These are phyloP conservation scores for Morinoia aosen DNA, from an alignment of 2,888 invertebrate genomes.

Conservation along the genomic window DNA sequence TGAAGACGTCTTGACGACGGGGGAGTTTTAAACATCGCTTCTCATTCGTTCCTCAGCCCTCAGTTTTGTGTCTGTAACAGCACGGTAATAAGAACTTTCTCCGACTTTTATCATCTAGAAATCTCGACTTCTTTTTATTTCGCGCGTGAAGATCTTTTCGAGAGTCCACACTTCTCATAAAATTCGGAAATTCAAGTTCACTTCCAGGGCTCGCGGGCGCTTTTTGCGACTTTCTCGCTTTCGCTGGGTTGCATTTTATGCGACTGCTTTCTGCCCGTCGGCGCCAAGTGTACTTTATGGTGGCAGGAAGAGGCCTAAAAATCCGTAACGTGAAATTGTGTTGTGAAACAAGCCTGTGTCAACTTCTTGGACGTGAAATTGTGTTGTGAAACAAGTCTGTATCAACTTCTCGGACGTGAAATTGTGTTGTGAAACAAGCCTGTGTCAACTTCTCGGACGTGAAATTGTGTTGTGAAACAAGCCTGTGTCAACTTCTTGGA, in stretches of 20 bases:
- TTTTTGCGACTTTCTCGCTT: neutral
- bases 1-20: too few relatives aligned
- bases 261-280: neutral
- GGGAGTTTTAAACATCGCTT: too few relatives aligned
- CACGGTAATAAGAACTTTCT: neutral
- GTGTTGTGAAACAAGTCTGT: too few relatives aligned
- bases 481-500: too few relatives aligned
- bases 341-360: neutral
- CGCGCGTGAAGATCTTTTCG: neutral
- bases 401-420: too few relatives aligned
- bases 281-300: neutral
- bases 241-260: slow-evolving; percentile 5
- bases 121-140: neutral
- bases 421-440: too few relatives aligned
- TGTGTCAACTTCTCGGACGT: too few relatives aligned
- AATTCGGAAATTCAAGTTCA: neutral
- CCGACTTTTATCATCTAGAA: neutral
- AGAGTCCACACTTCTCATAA: neutral
- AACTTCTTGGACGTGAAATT: neutral
- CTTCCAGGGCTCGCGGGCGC: neutral
- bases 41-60: neutral
- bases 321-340: neutral
- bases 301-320: neutral
- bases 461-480: too few relatives aligned
- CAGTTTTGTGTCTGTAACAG: neutral